These are phyloP conservation scores for Cheilosia scutellata DNA, from an alignment of 2,888 invertebrate species.

Conservation along the genomic window DNA sequence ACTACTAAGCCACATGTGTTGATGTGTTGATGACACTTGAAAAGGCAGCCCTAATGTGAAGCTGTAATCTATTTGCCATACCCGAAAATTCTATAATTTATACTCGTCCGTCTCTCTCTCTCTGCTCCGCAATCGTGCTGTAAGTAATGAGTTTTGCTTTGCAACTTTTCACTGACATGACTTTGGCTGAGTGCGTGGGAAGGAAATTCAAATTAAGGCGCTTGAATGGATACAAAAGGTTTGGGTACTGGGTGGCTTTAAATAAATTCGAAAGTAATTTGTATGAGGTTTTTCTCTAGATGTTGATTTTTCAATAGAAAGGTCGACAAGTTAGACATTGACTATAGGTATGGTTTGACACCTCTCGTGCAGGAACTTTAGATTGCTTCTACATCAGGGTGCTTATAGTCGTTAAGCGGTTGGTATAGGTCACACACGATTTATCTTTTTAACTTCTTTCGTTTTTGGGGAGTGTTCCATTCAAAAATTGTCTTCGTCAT, in stretches of 20 bases:
- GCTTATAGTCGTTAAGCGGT: too few species aligned
- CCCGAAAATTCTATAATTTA: slow-evolving; percentile 22
- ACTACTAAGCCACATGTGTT: slow-evolving; percentile 61
- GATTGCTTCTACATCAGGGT: too few species aligned
- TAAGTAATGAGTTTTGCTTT: slow-evolving; percentile 42
- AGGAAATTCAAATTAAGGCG: slow-evolving; percentile 13
- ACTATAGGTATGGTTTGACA: too few species aligned
- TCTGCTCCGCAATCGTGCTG: neutral
- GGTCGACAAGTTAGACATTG: too few species aligned
- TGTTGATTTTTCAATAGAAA: neutral
- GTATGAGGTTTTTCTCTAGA: neutral
- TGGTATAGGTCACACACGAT: too few species aligned
- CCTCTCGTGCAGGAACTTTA: too few species aligned
- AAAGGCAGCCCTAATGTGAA: slow-evolving; percentile 33
- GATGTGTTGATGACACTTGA: slow-evolving; percentile 68
- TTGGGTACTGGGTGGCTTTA: neutral
- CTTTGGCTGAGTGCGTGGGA: neutral
- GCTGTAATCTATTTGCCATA: slow-evolving; percentile 47
- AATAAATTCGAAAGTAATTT: neutral
- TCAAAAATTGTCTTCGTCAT: too few species aligned
- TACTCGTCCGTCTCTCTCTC: neutral
- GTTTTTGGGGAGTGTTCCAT: too few species aligned
- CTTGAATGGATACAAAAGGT: slow-evolving; percentile 10
- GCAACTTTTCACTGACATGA: neutral
- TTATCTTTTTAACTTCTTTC: too few species aligned